Evolutionary conservation across 2,888 invertebrate species (phyloP), one percentile per base, ranked within the genome.

Genomic region (Eristalis intricaria): DNA sequence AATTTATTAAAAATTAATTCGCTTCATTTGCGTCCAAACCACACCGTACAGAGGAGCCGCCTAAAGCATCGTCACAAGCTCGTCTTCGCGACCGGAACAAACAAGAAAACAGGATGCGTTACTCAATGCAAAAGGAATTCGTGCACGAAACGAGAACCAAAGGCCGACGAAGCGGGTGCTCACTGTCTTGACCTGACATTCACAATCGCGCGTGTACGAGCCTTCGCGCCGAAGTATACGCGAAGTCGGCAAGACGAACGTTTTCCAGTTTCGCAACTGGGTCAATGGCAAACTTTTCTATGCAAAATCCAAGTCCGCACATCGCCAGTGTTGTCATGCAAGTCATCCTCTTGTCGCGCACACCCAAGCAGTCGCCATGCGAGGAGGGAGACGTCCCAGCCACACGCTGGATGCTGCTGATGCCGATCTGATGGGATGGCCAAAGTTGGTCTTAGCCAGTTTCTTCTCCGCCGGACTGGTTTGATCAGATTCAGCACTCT

Each of bases 221-320:
- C 7, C 32, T 4, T 32, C 26, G 26, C 26, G 26, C 40, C 4
- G 19, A 32, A 1, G 3, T 8, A 7, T 8, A 8, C 35, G 35
- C 2, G 35, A 35, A 35, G 35, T 11, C 35, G 35, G 11, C 35
- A 29, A 23, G 8, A 8, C n/a, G 4, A 61, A 22, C 15, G 32
- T 56, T 65, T 81, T 69, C 83, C 83, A 78, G 87, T 84, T 84
- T 7, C 29, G 4, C 64, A 69, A 76, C 64, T 87, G 40, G 87
- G 87, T 87, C 87, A 87, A 87, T 87, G 84, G 76, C 84, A 84
- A 80, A 64, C 61, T 79, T 87, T 84, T 84, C 64, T 38, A 83
- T 79, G 86, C 65, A 86, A 77, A 32, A 86, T 84, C n/a, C 40
- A 58, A 22, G 38, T 19, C 58, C 26, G 68, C 11, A 4, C 26